Evolutionary conservation across 2,797 vertebrate species (phyloP).

Genomic region (Oreochromis grahami): DNA sequence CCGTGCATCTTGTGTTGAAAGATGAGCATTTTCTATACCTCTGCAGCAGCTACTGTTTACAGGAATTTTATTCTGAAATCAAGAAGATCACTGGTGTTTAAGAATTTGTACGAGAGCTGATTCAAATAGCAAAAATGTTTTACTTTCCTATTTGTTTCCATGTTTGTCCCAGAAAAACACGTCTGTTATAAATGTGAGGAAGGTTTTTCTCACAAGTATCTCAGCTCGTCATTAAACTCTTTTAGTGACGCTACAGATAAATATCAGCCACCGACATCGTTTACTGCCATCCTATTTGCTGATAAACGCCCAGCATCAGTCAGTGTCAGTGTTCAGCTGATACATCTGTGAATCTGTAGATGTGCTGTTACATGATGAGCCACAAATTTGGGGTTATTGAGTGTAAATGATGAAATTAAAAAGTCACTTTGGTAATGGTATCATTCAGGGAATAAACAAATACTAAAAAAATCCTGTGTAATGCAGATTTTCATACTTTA

Average conservation of each 20-base stretch:
- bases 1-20: rapidly evolving
- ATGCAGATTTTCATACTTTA: neutral
- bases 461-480: rapidly evolving
- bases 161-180: neutral
- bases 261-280: neutral
- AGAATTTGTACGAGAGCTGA: neutral
- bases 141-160: neutral
- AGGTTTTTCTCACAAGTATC: rapidly evolving
- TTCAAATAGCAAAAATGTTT: neutral
- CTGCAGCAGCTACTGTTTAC: neutral
- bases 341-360: neutral
- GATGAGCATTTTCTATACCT: neutral
- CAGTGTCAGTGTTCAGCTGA: rapidly evolving
- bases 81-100: rapidly evolving
- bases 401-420: neutral
- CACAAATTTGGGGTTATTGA: rapidly evolving
- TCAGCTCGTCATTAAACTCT: rapidly evolving
- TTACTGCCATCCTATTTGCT: neutral
- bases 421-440: rapidly evolving
- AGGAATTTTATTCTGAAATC: neutral
- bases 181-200: rapidly evolving
- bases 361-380: neutral
- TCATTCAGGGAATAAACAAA: neutral
- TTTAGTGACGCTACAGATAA: neutral
- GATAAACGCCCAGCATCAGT: rapidly evolving